These are phyloP conservation scores for Phoenicopterus ruber DNA, from an alignment of 2,113 vertebrate species.

Conservation along the genomic window DNA sequence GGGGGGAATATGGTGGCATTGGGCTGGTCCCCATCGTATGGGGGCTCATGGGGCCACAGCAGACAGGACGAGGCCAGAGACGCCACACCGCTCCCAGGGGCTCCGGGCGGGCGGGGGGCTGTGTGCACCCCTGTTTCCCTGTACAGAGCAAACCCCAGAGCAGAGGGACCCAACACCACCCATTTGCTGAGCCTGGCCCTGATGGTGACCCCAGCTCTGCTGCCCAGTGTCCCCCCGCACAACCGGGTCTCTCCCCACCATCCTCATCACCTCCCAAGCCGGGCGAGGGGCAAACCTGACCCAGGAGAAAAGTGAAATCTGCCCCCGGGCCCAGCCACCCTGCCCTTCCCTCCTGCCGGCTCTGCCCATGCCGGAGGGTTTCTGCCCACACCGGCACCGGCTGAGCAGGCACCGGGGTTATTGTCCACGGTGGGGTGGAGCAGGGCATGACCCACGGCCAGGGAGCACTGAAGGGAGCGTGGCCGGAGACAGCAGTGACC, in stretches of 20 bases:
- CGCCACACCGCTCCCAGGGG: accelerated
- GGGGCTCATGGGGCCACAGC: background rate
- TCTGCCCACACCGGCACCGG: accelerated
- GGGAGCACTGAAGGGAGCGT: background rate
- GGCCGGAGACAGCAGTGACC: background rate
- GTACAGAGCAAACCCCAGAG: background rate
- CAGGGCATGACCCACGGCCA: background rate
- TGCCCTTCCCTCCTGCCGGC: accelerated
- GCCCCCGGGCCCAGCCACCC: background rate
- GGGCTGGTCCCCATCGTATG: accelerated
- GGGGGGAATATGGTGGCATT: too few species aligned
- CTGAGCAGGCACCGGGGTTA: background rate
- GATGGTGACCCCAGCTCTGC: background rate
- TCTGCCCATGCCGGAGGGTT: background rate
- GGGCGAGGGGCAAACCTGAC: background rate
- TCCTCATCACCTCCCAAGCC: background rate
- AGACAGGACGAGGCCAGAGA: accelerated
- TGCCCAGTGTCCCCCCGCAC: background rate
- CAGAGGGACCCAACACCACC: accelerated
- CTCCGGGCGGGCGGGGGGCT: accelerated
- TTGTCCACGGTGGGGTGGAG: background rate
- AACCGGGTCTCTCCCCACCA: background rate
- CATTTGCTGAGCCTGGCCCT: background rate
- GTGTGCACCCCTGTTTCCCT: background rate
- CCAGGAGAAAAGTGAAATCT: background rate